phyloP scores from a whole-genome alignment of 2,888 invertebrate genomes.

The Stenoptilia bipunctidactyla region DNA sequence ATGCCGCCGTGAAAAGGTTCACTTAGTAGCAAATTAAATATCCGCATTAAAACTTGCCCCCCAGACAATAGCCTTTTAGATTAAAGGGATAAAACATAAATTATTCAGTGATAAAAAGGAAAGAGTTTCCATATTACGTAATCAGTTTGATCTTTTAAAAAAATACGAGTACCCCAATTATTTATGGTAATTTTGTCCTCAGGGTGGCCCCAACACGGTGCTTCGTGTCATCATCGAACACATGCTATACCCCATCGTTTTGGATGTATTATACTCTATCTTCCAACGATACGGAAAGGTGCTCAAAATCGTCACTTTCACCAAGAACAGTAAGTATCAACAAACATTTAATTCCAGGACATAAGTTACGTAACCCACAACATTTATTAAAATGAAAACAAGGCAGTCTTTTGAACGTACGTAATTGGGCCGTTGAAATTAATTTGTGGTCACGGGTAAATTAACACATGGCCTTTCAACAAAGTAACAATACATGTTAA shows the following conservation, averaged over 20 bases:
- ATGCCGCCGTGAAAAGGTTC: not conserved
- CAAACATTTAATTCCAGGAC: not conserved
- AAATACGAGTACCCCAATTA: not conserved
- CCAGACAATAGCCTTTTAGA: no score
- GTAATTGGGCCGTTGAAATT: no score
- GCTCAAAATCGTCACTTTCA: slow-evolving; percentile 99
- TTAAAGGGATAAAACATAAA: no score
- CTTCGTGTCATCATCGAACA: slow-evolving; percentile 98
- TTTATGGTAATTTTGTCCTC: slow-evolving; percentile 10
- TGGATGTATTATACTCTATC: slow-evolving; percentile 97
- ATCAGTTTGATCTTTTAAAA: no score
- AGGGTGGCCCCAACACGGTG: slow-evolving; percentile 95
- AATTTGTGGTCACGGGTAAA: slow-evolving; percentile 1
- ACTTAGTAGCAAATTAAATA: not conserved
- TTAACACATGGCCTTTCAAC: not conserved
- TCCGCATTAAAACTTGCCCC: not conserved
- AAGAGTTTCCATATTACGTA: no score
- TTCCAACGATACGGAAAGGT: slow-evolving; percentile 99
- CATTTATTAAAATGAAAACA: no score
- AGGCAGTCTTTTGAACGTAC: no score
- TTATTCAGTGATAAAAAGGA: no score
- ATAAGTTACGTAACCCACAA: no score
- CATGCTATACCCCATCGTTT: slow-evolving; percentile 97
- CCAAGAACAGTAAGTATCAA: slow-evolving; percentile 94
- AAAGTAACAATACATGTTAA: not conserved